Percentiles rank a stretch among this genome's conserved stretches.
phyloP scores from a whole-genome alignment of 2,113 vertebrate species.

The Acrocephalus arundinaceus region DNA sequence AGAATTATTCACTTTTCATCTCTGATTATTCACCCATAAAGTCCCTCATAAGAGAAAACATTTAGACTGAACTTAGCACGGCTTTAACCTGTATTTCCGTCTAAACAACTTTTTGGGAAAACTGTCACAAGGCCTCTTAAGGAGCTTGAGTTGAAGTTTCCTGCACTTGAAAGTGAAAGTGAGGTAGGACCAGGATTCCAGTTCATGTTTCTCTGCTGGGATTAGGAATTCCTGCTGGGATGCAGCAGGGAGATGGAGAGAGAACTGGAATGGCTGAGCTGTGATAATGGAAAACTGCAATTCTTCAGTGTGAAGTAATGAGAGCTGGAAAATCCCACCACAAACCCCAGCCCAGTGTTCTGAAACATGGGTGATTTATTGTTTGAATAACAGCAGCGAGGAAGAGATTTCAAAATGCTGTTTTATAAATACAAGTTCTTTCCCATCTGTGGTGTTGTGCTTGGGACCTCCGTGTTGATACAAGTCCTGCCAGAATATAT shows the following conservation, averaged over 20 bases:
- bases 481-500: neutral
- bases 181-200: neutral
- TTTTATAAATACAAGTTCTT: neutral
- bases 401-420: neutral
- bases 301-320: neutral
- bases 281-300: neutral
- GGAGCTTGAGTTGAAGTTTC: neutral
- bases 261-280: neutral
- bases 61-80: neutral
- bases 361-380: neutral
- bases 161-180: slow-evolving; percentile 23
- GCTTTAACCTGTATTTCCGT: neutral
- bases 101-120: slow-evolving; percentile 5
- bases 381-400: slow-evolving; percentile 8
- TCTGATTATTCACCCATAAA: slow-evolving; percentile 37
- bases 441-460: slow-evolving; percentile 11
- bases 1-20: slow-evolving; percentile 54
- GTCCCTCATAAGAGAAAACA: neutral
- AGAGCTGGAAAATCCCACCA: slow-evolving; percentile 6
- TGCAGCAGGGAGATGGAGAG: neutral
- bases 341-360: neutral
- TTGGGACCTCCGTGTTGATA: slow-evolving; percentile 11
- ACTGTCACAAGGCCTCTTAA: neutral
- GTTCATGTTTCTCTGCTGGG: neutral
- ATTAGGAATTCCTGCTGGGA: neutral